A percentile compares a stretch with the other conserved stretches of the same genome.
Evolutionary conservation across 2,797 vertebrate genomes (phyloP).

Genomic region (Chiroxiphia lanceolata): DNA sequence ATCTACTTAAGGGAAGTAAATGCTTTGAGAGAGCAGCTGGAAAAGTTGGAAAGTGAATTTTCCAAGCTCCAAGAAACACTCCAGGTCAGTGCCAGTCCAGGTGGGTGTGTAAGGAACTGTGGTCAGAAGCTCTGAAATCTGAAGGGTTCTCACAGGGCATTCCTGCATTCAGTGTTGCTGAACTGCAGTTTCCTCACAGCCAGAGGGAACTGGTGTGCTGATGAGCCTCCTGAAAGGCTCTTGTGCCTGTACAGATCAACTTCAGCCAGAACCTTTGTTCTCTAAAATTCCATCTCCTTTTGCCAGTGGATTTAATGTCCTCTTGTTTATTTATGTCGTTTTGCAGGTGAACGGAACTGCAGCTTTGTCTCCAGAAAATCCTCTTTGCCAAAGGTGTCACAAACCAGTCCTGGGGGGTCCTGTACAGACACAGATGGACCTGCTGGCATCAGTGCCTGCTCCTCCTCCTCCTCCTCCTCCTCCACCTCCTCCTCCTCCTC

Average conservation of each 20-base stretch:
- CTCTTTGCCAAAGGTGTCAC: conserved; percentile 53
- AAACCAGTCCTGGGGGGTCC: neutral
- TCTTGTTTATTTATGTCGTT: neutral
- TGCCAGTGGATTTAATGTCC: neutral
- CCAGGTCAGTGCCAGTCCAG: conserved; percentile 59
- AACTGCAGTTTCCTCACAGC: neutral
- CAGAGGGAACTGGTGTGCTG: neutral
- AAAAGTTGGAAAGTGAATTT: conserved; percentile 79
- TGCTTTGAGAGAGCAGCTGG: conserved; percentile 71
- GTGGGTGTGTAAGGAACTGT: neutral
- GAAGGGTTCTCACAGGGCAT: neutral
- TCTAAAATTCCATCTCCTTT: neutral
- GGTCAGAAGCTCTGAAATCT: neutral
- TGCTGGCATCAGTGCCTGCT: neutral
- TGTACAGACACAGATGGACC: neutral
- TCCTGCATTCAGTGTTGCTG: neutral
- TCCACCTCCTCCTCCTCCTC: neutral
- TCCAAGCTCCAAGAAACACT: conserved; percentile 66
- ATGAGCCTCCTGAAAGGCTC: neutral
- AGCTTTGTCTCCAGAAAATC: conserved; percentile 13
- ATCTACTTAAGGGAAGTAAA: conserved; percentile 69
- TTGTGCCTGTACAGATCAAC: neutral
- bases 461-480: conserved; percentile 16
- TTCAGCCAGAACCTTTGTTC: neutral
- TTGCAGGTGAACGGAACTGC: conserved; percentile 37